Conservation (phyloP, 2,113 vertebrate species). For the Arizona elegans region DNA sequence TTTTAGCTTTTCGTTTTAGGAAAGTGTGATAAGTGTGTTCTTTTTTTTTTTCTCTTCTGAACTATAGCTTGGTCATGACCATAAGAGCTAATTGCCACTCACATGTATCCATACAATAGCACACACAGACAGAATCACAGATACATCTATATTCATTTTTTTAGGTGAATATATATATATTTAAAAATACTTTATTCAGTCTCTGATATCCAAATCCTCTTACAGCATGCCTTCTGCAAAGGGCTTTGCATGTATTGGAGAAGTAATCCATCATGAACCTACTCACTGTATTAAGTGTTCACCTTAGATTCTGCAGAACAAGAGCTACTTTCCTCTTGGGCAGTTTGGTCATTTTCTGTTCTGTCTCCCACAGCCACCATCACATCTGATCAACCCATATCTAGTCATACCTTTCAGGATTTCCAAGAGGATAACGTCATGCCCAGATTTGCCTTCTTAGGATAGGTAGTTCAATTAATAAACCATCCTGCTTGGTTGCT, state of each 20-base stretch:
- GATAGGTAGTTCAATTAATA: slow-evolving; percentile 7
- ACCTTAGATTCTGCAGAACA: not conserved
- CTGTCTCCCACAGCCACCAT: not conserved
- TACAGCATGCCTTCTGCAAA: not conserved
- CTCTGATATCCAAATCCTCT: slow-evolving; percentile 35
- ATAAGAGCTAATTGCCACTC: slow-evolving; percentile 70
- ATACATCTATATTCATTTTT: slow-evolving; percentile 59
- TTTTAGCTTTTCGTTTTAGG: slow-evolving; percentile 75
- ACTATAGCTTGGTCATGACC: slow-evolving; percentile 72
- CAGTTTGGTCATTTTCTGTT: not conserved
- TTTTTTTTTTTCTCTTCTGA: slow-evolving; percentile 69
- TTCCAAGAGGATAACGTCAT: not conserved
- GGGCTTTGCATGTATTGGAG: not conserved
- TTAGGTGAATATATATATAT: slow-evolving; percentile 36
- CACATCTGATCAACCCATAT: not conserved
- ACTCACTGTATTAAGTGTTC: not conserved
- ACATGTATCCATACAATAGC: slow-evolving; percentile 64
- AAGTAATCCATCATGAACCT: not conserved
- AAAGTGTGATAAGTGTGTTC: slow-evolving; percentile 71
- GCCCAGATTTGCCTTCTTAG: not conserved
- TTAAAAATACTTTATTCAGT: slow-evolving; percentile 19
- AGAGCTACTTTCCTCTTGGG: not conserved
- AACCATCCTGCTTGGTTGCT: slow-evolving; percentile 37
- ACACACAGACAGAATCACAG: slow-evolving; percentile 63
- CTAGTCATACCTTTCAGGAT: not conserved